Conservation (phyloP, 2,113 vertebrate genomes). For the Campylomormyrus numenius region DNA sequence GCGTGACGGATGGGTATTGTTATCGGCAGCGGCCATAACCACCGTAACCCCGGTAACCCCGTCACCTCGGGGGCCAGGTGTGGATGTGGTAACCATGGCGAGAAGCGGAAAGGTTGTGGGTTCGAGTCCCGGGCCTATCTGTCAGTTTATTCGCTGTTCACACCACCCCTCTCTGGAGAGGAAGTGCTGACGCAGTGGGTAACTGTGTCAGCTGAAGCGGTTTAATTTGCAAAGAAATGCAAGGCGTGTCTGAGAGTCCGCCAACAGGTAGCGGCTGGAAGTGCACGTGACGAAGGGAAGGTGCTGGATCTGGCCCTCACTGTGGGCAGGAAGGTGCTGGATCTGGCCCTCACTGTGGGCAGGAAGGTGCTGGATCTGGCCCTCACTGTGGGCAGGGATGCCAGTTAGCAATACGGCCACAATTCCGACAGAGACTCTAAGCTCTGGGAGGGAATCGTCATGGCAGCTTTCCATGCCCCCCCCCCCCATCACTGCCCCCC, state of each 20-base stretch:
- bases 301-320: background rate
- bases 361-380: background rate
- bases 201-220: background rate
- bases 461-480: background rate
- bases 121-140: background rate
- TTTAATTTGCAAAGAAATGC: background rate
- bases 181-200: background rate
- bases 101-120: background rate
- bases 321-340: too few species aligned
- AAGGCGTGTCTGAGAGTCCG: background rate
- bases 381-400: background rate
- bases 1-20: constrained; percentile 51
- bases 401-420: background rate
- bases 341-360: background rate
- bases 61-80: background rate
- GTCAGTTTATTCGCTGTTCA: background rate
- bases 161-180: background rate
- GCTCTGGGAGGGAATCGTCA: background rate
- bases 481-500: background rate
- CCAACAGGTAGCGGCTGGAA: background rate
- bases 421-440: background rate
- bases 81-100: constrained; percentile 49
- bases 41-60: background rate
- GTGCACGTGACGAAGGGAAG: background rate
- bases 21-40: background rate